These are phyloP conservation scores for Listronotus oregonensis DNA, from an alignment of 1,140 invertebrate genomes.

Conservation along the genomic window DNA sequence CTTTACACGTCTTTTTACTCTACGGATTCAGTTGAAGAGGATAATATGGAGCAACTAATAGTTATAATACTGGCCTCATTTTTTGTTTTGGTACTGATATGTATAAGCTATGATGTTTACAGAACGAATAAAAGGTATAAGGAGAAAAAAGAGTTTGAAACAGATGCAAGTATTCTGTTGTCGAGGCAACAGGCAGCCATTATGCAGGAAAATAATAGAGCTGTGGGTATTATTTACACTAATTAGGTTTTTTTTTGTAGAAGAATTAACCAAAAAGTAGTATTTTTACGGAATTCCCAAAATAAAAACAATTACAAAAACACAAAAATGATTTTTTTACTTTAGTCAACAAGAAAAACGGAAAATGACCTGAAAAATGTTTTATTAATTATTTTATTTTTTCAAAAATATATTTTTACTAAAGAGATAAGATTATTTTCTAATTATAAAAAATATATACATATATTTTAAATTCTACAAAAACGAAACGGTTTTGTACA, in stretches of 20 bases:
- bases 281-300: constrained; percentile 7
- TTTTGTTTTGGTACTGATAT: constrained; percentile 69
- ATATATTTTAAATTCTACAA: too few relatives aligned
- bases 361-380: too few relatives aligned
- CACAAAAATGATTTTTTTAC: too few relatives aligned
- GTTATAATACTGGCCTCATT: constrained; percentile 72
- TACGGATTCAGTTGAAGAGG: constrained; percentile 73
- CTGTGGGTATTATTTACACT: constrained; percentile 23
- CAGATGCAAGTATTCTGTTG: constrained; percentile 69
- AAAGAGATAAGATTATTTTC: too few relatives aligned
- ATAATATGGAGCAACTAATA: constrained; percentile 72
- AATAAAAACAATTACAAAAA: too few relatives aligned
- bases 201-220: constrained; percentile 51
- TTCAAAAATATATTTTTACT: too few relatives aligned
- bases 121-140: constrained; percentile 69
- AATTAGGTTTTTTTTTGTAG: too few relatives aligned
- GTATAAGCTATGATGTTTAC: constrained; percentile 68
- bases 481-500: too few relatives aligned
- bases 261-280: too few relatives aligned
- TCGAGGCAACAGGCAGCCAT: constrained; percentile 69
- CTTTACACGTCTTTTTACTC: constrained; percentile 75
- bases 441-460: too few relatives aligned
- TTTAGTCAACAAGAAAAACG: too few relatives aligned
- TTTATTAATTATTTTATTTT: too few relatives aligned
- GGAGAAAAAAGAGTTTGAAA: constrained; percentile 68